Evolutionary conservation across 1,140 invertebrate species (phyloP), one percentile per base, ranked within the genome.

Genomic region (Atopsyche davidsoni): DNA sequence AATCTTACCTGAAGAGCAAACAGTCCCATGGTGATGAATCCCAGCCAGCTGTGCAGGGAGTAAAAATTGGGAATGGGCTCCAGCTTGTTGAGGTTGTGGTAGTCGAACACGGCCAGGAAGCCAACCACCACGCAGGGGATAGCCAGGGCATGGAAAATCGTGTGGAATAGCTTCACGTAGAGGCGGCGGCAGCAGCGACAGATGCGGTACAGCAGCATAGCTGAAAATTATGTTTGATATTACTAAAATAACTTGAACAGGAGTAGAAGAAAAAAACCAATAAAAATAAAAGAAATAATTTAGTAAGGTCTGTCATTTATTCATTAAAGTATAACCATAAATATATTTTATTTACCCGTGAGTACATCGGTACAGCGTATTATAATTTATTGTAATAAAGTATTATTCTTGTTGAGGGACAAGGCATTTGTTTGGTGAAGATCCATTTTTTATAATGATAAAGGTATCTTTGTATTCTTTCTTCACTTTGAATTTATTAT

Each of bases 1-100:
- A n/a, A n/a, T n/a, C 22, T 47, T 70, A 86, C 85, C 80, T 88
- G 86, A 61, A 87, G 69, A 42, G 79, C 85, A 73, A 91, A 91
- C 60, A 92, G 78, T 67, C 85, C 86, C 78, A 89, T 85, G 48
- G 87, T 86, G 40, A 83, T 79, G 24, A 90, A 72, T 51, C 87
- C 88, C 62, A 90, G 79, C 87, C 88, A 92, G 62, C 86, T 87
- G 68, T 92, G 88, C 32, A 92, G 75, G 16, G 85, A 87, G 66
- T 89, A 90, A 69, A 92, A 88, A 68, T 91, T 84, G 43, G 80
- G 77, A 60, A 85, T 85, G 44, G 80, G 77, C 21, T 45, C 69
- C 36, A 80, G 79, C 53, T 76, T 73, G 3, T 64, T 60, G 14
- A 78, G 60, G 61, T 86, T 85, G 66, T 87, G 84, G 52, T 77